phyloP scores from a whole-genome alignment of 2,797 vertebrate genomes.

The Allochrocebus solatus region DNA sequence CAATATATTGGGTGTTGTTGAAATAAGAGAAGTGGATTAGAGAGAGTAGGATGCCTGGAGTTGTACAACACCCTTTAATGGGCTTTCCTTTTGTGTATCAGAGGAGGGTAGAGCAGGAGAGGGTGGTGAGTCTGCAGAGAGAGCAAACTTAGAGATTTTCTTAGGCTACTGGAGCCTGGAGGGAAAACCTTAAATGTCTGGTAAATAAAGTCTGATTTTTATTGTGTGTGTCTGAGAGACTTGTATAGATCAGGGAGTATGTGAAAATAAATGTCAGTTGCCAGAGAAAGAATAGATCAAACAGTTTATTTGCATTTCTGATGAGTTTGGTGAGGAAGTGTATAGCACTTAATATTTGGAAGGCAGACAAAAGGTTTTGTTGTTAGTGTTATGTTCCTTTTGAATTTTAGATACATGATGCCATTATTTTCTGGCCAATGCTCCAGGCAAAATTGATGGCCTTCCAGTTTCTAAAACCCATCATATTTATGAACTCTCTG shows the following conservation, averaged over 20 bases:
- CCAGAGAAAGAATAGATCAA: neutral
- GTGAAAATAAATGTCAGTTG: constrained; percentile 13
- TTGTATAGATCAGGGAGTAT: neutral
- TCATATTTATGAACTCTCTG: neutral
- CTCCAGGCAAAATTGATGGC: neutral
- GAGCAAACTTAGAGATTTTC: constrained; percentile 1
- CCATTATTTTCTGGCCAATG: neutral
- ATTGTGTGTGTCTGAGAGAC: neutral
- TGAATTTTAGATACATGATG: neutral
- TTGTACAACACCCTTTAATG: neutral
- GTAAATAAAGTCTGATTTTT: neutral
- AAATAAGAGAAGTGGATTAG: neutral
- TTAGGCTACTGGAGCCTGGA: neutral
- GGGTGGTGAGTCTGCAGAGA: neutral
- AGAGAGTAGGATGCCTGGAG: neutral
- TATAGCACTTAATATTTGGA: neutral
- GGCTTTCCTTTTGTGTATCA: neutral
- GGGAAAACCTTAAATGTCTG: constrained; percentile 15
- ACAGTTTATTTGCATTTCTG: constrained; percentile 64
- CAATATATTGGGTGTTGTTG: neutral
- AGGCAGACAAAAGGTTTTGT: constrained; percentile 29
- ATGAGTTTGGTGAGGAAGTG: neutral
- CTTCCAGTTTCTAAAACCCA: neutral
- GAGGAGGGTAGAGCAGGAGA: neutral
- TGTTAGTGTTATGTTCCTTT: neutral